Base-by-base conservation (phyloP, 1,140 invertebrate genomes). In the Drosophila bifasciata region DNA sequence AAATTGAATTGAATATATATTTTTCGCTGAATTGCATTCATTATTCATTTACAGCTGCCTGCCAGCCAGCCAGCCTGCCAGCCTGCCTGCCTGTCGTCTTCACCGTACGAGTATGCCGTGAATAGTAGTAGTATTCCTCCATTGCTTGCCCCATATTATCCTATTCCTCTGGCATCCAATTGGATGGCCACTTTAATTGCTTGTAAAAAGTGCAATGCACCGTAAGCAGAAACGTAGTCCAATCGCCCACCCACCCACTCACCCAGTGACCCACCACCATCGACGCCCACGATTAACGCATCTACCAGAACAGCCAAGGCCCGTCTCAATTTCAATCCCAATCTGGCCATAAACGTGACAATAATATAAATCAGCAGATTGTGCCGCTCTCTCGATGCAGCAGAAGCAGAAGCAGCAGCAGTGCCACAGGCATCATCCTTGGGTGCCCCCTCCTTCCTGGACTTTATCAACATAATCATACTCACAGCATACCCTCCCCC, bases 11-110 rank as follows among this genome's bases (percentile, higher is more conserved):
- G 80, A 85, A 86, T 73, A 73, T 73, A 68, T 73, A 68, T 68
- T 68, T 85, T 83, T 76, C 50, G 81, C 80, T 85, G 80, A 85
- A 85, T 85, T 85, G 80, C 80, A 76, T 85, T 83, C 80, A 85
- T 86, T 85, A 85, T 86, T 85, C 80, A 85, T 85, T 86, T 86
- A 85, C 80, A 79, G 71, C 66, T 84, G 76, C 73, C 64, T 66
- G 52, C n/a, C n/a, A n/a, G n/a, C n/a, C n/a, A n/a, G n/a, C n/a
- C n/a, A n/a, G n/a, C n/a, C n/a, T n/a, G n/a, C n/a, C n/a, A n/a
- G n/a, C n/a, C n/a, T n/a, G n/a, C n/a, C n/a, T n/a, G n/a, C n/a
- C n/a, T n/a, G 11, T 44, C 45, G 64, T 58, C 28, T 28, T 28
- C 28, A 3, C 28, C 28, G 17, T 60, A 43, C n/a, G n/a, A n/a